Percentiles rank a stretch among this genome's conserved stretches.
These are phyloP conservation scores for Chelon labrosus DNA, from an alignment of 2,797 vertebrate species.

Conservation along the genomic window DNA sequence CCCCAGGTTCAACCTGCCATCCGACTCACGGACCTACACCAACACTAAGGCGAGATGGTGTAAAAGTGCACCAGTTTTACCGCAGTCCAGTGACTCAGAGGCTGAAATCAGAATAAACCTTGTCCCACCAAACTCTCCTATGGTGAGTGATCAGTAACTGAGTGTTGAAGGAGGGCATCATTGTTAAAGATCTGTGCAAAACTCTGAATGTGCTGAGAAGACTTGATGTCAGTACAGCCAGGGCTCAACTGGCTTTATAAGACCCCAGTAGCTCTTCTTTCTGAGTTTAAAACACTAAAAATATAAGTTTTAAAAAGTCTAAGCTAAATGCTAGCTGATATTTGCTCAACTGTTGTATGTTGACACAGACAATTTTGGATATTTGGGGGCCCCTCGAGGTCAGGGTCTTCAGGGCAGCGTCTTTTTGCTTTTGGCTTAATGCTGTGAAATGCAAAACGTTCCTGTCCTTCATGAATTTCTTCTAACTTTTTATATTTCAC, in stretches of 20 bases:
- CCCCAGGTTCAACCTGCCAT: conserved; percentile 33
- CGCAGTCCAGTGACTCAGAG: conserved; percentile 80
- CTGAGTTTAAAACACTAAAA: not conserved
- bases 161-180: not conserved
- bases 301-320: too few species aligned
- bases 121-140: conserved; percentile 86
- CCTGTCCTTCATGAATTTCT: not conserved
- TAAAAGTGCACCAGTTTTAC: conserved; percentile 69
- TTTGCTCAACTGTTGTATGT: not conserved
- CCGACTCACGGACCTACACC: conserved; percentile 30
- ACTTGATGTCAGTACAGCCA: not conserved
- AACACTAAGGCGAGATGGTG: conserved; percentile 59
- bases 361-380: not conserved
- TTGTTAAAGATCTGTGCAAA: not conserved
- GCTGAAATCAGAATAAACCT: conserved; percentile 71
- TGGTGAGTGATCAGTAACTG: conserved; percentile 54
- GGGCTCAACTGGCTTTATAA: not conserved
- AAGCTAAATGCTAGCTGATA: too few species aligned
- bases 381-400: not conserved
- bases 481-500: not conserved
- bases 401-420: too few species aligned
- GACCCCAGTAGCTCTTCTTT: not conserved
- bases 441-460: not conserved
- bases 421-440: not conserved
- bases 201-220: not conserved